Percentiles rank a stretch among this genome's conserved stretches.
Conservation (phyloP, 2,113 vertebrate species). For the Tragulus kanchil region DNA sequence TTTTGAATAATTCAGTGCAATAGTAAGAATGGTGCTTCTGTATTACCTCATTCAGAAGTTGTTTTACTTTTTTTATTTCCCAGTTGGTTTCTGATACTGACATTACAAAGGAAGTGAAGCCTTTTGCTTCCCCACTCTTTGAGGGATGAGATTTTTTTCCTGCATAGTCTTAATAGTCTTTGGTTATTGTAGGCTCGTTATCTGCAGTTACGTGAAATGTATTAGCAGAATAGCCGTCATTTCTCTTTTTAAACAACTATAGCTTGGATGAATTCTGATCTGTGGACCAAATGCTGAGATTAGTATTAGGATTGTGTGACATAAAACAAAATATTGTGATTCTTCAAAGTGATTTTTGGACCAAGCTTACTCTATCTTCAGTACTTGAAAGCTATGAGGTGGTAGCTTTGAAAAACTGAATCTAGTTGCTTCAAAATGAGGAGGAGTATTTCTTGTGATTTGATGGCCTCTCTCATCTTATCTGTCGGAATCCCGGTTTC, state of each 20-base stretch:
- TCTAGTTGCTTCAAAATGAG: neutral
- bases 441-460: neutral
- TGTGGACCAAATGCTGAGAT: neutral
- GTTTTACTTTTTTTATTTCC: slow-evolving; percentile 75
- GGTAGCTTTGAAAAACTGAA: slow-evolving; percentile 25
- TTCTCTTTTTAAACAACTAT: slow-evolving; percentile 13
- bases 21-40: slow-evolving; percentile 57
- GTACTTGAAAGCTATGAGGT: neutral
- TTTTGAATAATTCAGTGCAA: slow-evolving; percentile 86
- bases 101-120: slow-evolving; percentile 19
- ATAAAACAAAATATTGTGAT: neutral
- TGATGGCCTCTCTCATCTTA: neutral
- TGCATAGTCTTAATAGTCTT: neutral
- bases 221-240: slow-evolving; percentile 14
- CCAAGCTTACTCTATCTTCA: neutral
- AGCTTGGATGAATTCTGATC: slow-evolving; percentile 33
- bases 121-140: slow-evolving; percentile 15
- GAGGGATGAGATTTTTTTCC: neutral
- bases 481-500: neutral
- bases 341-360: slow-evolving; percentile 9
- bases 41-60: slow-evolving; percentile 79
- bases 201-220: neutral
- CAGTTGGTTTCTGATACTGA: slow-evolving; percentile 57
- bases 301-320: too few species aligned
- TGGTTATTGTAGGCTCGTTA: neutral